Base-by-base conservation (phyloP, 2,888 invertebrate genomes). In the Zhuqinia jingwanae region DNA sequence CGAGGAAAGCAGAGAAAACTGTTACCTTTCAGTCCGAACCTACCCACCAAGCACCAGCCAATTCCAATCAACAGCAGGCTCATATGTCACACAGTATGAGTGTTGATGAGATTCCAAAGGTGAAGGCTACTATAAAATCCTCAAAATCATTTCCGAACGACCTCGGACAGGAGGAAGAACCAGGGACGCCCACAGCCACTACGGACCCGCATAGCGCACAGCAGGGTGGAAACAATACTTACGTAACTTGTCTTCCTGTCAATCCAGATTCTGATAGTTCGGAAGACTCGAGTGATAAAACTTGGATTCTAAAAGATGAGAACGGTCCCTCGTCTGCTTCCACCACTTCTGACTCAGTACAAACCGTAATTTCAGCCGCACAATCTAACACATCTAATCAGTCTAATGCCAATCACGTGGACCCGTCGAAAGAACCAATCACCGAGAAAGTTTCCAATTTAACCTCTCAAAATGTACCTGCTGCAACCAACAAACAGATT, bases 61-160 rank as follows among this genome's bases (percentile, higher is more conserved):
- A 80, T 53, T 68, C 78, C 10, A 86, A 76, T 36, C 42, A 79
- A 13, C 76, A 82, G 30, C 84, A 78, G 20, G 47, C 50, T 15
- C 65, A 85, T 15, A 89, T 90, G 88, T 88, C 96, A 86, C 97
- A 96, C 92, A 96, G 96, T 88, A 95, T 97, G 93, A 96, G 96
- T 78, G 97, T 96, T 85, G 97, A 97, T 92, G 97, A 97, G 93
- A 97, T 97, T 81, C 96, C 97, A 92, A 96, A 96, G 92, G 91
- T 96, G 89, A 94, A 96, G 90, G 96, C 96, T 36, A 95, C 96
- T 91, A 93, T 97, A 86, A 97, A 96, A 92, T 96, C 96, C 83
- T 97, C 97, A 8, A 96, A 96, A 92, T 97, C 97, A 13, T 97
- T 96, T 92, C 97, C 97, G 50, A 96, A 96, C 93, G 96, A 96